A percentile compares a stretch with the other conserved stretches of the same genome.
phyloP scores from a whole-genome alignment of 2,888 invertebrate genomes.

The Tachina fera region DNA sequence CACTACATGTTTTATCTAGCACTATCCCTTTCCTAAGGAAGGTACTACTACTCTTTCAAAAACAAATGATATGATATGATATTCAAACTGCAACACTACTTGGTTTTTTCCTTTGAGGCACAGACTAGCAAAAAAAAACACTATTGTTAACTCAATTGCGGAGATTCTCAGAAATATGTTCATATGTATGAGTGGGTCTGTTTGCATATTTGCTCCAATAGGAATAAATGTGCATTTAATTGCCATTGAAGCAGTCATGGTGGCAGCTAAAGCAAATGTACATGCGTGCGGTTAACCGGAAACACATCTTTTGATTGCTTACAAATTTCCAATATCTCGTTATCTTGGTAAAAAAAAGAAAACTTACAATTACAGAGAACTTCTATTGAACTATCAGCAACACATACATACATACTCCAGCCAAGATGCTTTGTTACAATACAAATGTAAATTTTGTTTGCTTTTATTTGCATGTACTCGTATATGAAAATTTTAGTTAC shows the following conservation, averaged over 20 bases:
- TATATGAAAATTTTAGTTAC: constrained; percentile 26
- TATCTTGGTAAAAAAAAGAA: constrained; percentile 44
- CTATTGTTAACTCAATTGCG: background rate
- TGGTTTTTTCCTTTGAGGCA: no score
- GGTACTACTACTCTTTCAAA: no score
- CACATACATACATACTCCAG: background rate
- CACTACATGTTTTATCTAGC: no score
- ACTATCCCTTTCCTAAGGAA: no score
- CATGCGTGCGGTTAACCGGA: constrained; percentile 68
- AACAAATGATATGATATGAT: no score
- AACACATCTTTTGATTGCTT: constrained; percentile 66
- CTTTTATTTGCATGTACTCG: background rate
- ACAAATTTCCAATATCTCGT: constrained; percentile 60
- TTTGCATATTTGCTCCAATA: background rate
- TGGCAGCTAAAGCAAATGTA: constrained; percentile 3
- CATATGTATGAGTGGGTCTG: background rate
- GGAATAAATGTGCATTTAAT: constrained; percentile 40
- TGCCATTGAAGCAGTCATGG: background rate
- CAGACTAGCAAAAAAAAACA: background rate
- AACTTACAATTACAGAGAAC: constrained; percentile 1
- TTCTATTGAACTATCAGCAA: constrained; percentile 17
- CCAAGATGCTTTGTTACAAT: constrained; percentile 27
- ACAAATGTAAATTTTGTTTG: constrained; percentile 52
- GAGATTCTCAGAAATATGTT: background rate
- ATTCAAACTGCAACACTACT: no score